Percentiles rank a stretch among this genome's conserved stretches.
phyloP scores from a whole-genome alignment of 2,113 vertebrate species.

The Takifugu flavidus region DNA sequence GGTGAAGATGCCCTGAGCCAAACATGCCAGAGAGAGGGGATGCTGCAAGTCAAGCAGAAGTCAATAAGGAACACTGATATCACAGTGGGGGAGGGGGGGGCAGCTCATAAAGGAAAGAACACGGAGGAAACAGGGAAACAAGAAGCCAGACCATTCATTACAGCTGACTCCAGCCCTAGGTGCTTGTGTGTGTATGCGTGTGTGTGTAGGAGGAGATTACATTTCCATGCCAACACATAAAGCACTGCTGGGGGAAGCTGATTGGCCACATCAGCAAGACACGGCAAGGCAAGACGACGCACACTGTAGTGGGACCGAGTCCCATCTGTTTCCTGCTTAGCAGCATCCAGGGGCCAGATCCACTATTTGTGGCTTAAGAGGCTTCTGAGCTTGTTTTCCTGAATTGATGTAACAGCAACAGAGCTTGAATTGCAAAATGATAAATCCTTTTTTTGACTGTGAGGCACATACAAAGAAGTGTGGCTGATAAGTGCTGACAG shows the following conservation, averaged over 20 bases:
- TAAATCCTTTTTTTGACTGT: background rate
- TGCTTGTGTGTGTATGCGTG: constrained; percentile 15
- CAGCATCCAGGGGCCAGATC: constrained; percentile 3
- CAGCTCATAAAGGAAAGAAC: background rate
- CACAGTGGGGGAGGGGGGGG: background rate
- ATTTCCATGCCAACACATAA: constrained; percentile 22
- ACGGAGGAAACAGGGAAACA: background rate
- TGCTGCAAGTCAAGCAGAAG: constrained; percentile 5
- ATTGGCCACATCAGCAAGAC: constrained; percentile 42
- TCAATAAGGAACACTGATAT: constrained; percentile 19
- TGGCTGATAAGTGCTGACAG: background rate
- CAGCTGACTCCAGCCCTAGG: constrained; percentile 4
- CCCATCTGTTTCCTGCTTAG: constrained; percentile 30
- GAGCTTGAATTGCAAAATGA: no score
- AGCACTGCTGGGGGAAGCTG: constrained; percentile 25
- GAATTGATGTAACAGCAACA: background rate
- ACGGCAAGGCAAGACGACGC: constrained; percentile 19
- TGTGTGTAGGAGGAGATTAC: constrained; percentile 27
- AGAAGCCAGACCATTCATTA: constrained; percentile 9
- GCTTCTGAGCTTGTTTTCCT: constrained; percentile 8
- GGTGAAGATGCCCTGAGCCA: constrained; percentile 9
- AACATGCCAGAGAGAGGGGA: background rate
- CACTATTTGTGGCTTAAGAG: constrained; percentile 6
- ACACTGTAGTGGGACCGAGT: constrained; percentile 10
- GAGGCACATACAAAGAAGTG: background rate